Conservation (phyloP, 92 coral and sea anemone genomes). For the Paragorgia papillata region DNA sequence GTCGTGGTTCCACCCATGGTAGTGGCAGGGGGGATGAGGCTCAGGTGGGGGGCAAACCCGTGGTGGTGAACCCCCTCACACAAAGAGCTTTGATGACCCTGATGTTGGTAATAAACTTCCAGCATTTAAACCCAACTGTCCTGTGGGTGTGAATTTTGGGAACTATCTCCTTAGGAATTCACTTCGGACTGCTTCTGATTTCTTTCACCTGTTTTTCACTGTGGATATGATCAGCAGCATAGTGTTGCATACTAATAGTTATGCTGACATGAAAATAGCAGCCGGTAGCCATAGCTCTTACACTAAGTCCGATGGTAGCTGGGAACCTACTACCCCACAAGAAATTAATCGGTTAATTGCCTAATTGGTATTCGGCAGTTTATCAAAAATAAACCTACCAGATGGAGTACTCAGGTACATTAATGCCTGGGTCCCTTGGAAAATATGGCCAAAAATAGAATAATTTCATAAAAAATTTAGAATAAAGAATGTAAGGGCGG, state of each 20-base stretch:
- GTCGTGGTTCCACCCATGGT: too few species aligned
- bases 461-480: too few species aligned
- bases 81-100: conserved; percentile 58
- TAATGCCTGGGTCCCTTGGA: too few species aligned
- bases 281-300: conserved; percentile 49
- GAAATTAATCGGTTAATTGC: conserved; percentile 65
- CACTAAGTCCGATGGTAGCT: conserved; percentile 59
- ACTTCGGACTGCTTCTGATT: conserved; percentile 65
- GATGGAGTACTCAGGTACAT: too few species aligned
- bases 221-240: conserved; percentile 49
- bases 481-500: too few species aligned
- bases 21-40: too few species aligned
- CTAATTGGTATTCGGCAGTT: conserved; percentile 59
- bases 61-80: too few species aligned
- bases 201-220: conserved; percentile 63
- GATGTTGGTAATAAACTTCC: conserved; percentile 58
- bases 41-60: too few species aligned
- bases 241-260: conserved; percentile 62
- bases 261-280: conserved; percentile 54
- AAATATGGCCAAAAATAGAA: too few species aligned
- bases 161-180: conserved; percentile 41
- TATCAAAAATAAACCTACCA: conserved; percentile 53
- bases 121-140: conserved; percentile 59
- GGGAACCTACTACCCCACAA: conserved; percentile 60
- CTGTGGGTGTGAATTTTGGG: conserved; percentile 58